Conservation (phyloP, 1,140 invertebrate species). For the Drosophila lowei region DNA sequence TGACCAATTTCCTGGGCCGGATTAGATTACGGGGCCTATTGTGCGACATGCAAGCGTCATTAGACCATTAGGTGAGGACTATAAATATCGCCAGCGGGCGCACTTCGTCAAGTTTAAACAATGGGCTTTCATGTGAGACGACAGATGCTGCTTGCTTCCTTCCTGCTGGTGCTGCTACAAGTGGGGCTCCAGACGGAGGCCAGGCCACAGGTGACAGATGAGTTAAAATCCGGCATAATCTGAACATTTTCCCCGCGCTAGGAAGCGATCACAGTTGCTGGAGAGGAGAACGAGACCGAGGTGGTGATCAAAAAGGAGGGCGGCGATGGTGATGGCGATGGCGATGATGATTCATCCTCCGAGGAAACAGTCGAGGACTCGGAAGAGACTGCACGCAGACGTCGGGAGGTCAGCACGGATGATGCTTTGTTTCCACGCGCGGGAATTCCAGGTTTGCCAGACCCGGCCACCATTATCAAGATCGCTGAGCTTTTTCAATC, state of each 20-base stretch:
- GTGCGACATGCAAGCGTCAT: constrained; percentile 62
- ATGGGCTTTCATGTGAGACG: constrained; percentile 59
- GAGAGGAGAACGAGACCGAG: constrained; percentile 21
- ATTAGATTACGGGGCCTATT: constrained; percentile 41
- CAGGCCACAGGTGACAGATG: constrained; percentile 57
- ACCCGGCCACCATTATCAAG: constrained; percentile 76
- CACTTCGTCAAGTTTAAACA: constrained; percentile 6
- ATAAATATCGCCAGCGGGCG: constrained; percentile 42
- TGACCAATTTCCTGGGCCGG: constrained; percentile 50
- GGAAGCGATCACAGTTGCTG: constrained; percentile 30
- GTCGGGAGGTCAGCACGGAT: constrained; percentile 46
- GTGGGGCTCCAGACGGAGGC: constrained; percentile 41
- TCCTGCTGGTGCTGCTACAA: constrained; percentile 44
- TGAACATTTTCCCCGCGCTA: not conserved
- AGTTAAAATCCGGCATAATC: not conserved
- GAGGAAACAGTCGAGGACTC: constrained; percentile 78
- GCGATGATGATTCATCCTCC: constrained; percentile 73
- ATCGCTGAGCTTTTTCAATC: constrained; percentile 72
- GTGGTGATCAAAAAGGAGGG: constrained; percentile 31
- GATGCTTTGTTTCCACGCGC: constrained; percentile 28
- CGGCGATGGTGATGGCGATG: constrained; percentile 23
- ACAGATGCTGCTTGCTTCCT: constrained; percentile 38
- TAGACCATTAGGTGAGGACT: constrained; percentile 45
- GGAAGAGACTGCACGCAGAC: constrained; percentile 45
- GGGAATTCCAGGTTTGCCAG: constrained; percentile 74